Base-by-base conservation (phyloP, 1,140 invertebrate genomes). In the Venturia canescens region DNA sequence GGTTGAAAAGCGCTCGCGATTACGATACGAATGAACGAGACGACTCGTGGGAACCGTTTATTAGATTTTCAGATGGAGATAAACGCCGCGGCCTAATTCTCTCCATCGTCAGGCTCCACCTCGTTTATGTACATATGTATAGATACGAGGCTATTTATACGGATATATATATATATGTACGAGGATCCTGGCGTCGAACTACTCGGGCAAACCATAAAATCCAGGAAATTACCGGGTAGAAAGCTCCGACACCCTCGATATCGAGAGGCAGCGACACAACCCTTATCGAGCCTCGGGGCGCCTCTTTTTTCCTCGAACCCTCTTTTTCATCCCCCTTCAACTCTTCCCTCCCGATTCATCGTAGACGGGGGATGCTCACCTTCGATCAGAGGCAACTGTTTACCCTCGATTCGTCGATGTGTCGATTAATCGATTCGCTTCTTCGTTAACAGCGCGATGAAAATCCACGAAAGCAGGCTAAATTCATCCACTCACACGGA, bases 171-270 rank as follows among this genome's bases (percentile, higher is more conserved):
- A 60, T 60, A 50, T n/a, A n/a, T n/a, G n/a, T n/a, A n/a, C n/a
- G n/a, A n/a, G n/a, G 57, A 60, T 21, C 3, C 26, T 27, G 27
- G 63, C 53, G 26, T 53, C 26, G 53, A 5, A 27, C 74, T 63
- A 26, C 31, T 48, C 44, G 57, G 87, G 87, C 86, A 84, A 79
- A 78, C 86, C 87, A 89, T 90, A 90, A 90, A 90, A 90, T 85
- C 84, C 89, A 89, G 89, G 89, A 90, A 90, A 90, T 90, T 90
- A 90, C 89, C 86, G 81, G 83, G 85, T 85, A 86, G 85, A 57
- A 84, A 86, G 84, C 80, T 87, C 84, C 83, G 82, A 80, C 82
- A 82, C 79, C 84, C 84, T 83, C 83, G 89, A 90, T 90, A 90
- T 80, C 83, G 75, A 48, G 31, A 66, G 26, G 75, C 31, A 76